Base-by-base conservation (phyloP, 2,888 invertebrate genomes). In the Beris morrisii region DNA sequence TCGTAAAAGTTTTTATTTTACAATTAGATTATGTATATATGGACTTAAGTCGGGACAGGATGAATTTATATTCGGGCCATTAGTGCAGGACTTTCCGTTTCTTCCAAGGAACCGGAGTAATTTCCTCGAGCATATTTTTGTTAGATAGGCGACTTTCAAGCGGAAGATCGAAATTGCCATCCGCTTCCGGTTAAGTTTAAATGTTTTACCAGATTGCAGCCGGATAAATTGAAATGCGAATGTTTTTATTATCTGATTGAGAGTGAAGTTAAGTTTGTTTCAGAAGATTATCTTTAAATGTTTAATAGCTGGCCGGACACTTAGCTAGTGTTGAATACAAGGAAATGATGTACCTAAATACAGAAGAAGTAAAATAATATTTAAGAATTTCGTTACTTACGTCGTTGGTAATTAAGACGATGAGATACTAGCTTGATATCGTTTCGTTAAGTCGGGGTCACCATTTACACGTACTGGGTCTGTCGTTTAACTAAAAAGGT, bases 1-100 rank as follows among this genome's bases (percentile, higher is more conserved):
- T 67, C 67, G 65, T 67, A 67, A 67, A 67, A 67, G 43, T 65
- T 64, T 67, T 65, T 65, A 59, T 65, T 65, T 64, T 55, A 58
- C 50, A 67, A 67, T 65, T 65, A 59, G 55, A 67, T 59, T 65
- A 65, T 22, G 22, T 22, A 65, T 22, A 52, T 52, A 61, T 38
- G 52, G 50, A 52, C 22, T 52, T 50, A 61, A 52, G 22, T n/a
- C 32, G 32, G 52, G 55, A 54, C 54, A 31, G 54, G 54, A 59
- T 48, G 22, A 59, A 59, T 59, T 59, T 59, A 59, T 59, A 30
- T 59, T 46, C 48, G 28, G 6, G 43, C 48, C 58, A 59, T 48
- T 59, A 59, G 58, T 13, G 43, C 9, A 56, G 56, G 43, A 52
- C 15, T 31, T 6, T 7, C 52, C 30, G 11, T 53, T n/a, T 31